phyloP scores from a whole-genome alignment of 2,797 vertebrate species.

The Periophthalmus magnuspinnatus region DNA sequence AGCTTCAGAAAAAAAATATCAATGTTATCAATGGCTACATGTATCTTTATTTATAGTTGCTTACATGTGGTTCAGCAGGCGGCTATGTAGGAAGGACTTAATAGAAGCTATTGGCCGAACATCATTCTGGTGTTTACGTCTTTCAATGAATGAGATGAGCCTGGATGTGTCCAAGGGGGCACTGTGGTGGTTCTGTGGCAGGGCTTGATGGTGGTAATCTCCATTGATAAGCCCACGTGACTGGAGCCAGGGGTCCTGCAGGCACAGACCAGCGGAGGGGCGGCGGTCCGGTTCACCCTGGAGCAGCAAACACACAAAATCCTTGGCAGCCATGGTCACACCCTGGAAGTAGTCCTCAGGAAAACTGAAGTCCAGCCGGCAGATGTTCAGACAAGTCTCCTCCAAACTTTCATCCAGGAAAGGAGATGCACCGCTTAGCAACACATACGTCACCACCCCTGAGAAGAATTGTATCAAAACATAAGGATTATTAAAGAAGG shows the following conservation, averaged over 20 bases:
- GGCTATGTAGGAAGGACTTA: slow-evolving; percentile 90
- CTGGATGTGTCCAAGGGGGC: slow-evolving; percentile 88
- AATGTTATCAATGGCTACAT: slow-evolving; percentile 14
- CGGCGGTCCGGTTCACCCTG: slow-evolving; percentile 85
- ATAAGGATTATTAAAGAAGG: neutral
- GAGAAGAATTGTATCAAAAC: slow-evolving; percentile 18
- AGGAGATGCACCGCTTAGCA: slow-evolving; percentile 93
- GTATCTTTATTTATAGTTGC: neutral
- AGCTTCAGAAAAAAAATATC: neutral
- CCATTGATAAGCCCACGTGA: slow-evolving; percentile 55
- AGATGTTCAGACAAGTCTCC: slow-evolving; percentile 96
- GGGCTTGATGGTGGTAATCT: slow-evolving; percentile 40
- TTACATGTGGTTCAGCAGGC: slow-evolving; percentile 87
- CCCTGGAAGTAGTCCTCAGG: slow-evolving; percentile 93
- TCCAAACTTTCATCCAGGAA: slow-evolving; percentile 95
- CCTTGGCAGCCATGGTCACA: slow-evolving; percentile 89
- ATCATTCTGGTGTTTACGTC: slow-evolving; percentile 95
- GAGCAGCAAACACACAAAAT: slow-evolving; percentile 89
- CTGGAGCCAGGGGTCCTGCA: slow-evolving; percentile 91
- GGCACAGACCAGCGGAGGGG: slow-evolving; percentile 82
- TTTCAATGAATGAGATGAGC: slow-evolving; percentile 93
- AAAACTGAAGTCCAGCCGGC: slow-evolving; percentile 95
- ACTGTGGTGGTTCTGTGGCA: slow-evolving; percentile 47
- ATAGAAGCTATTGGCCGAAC: slow-evolving; percentile 86
- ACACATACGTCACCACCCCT: slow-evolving; percentile 89